Conservation (phyloP, 2,888 invertebrate species). For the Caenorhabditis sp. region DNA sequence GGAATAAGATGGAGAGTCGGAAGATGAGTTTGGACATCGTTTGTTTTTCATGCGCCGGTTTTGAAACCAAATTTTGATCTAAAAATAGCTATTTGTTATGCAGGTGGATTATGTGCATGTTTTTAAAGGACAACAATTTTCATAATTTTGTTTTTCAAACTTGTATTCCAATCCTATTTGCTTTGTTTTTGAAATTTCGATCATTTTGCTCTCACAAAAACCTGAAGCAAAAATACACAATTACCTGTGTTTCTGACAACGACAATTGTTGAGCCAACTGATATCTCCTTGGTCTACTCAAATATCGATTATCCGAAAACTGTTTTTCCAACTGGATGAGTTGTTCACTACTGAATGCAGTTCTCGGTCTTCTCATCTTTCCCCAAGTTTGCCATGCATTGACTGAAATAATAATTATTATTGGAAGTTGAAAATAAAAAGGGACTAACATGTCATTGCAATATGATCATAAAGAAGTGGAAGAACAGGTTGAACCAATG, state of each 20-base stretch:
- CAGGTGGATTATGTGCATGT: background rate
- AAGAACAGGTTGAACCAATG: slow-evolving; percentile 32
- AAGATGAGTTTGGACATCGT: slow-evolving; percentile 73
- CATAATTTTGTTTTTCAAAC: no score
- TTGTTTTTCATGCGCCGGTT: slow-evolving; percentile 99
- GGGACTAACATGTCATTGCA: slow-evolving; percentile 39
- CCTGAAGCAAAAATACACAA: no score
- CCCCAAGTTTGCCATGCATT: slow-evolving; percentile 73
- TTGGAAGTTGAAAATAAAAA: slow-evolving; percentile 4
- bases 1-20: no score
- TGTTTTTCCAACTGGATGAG: slow-evolving; percentile 95
- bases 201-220: no score
- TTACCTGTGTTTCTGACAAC: slow-evolving; percentile 97
- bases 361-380: slow-evolving; percentile 90
- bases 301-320: slow-evolving; percentile 97
- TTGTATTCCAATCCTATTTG: no score
- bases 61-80: slow-evolving; percentile 87
- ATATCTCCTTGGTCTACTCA: slow-evolving; percentile 95
- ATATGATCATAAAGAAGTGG: slow-evolving; percentile 57
- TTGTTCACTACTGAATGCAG: slow-evolving; percentile 97
- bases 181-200: no score
- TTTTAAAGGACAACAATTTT: no score
- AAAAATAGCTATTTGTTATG: slow-evolving; percentile 75
- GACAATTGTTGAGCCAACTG: slow-evolving; percentile 96
- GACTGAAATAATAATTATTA: slow-evolving; percentile 59